Conservation (phyloP, 2,888 invertebrate species). For the Antheraea yamamai region DNA sequence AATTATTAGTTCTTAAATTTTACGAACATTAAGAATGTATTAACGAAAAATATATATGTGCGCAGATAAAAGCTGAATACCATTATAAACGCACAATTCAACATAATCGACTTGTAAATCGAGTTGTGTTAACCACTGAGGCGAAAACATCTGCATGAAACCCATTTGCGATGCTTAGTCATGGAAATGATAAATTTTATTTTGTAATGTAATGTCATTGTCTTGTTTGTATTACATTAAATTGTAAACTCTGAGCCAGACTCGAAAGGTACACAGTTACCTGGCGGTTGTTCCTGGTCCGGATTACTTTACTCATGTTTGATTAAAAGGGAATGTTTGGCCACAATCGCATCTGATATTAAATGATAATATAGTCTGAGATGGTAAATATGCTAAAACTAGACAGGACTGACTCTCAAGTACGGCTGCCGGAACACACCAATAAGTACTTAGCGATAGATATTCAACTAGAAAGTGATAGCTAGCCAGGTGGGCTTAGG, state of each 20-base stretch:
- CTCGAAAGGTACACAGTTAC: conserved; percentile 61
- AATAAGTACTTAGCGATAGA: no score
- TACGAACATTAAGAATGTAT: no score
- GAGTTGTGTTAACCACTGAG: conserved; percentile 38
- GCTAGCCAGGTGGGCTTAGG: no score
- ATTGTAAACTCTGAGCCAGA: conserved; percentile 60
- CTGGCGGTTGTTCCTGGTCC: conserved; percentile 52
- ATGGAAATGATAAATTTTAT: conserved; percentile 51
- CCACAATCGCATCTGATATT: no score
- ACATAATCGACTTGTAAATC: conserved; percentile 39
- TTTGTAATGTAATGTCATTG: conserved; percentile 58
- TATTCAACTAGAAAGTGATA: no score
- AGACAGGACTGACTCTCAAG: no score
- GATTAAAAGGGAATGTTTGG: conserved; percentile 44
- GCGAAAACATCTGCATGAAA: conserved; percentile 27
- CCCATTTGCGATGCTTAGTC: conserved; percentile 30
- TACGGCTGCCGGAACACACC: no score
- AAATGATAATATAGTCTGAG: no score
- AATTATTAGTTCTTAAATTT: no score
- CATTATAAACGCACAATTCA: neutral
- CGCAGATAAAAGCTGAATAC: neutral
- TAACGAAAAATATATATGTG: neutral
- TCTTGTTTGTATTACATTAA: conserved; percentile 63
- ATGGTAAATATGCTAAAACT: no score
- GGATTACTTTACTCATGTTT: conserved; percentile 48